Conservation (phyloP, 2,113 vertebrate genomes). For the Oryzias celebensis region DNA sequence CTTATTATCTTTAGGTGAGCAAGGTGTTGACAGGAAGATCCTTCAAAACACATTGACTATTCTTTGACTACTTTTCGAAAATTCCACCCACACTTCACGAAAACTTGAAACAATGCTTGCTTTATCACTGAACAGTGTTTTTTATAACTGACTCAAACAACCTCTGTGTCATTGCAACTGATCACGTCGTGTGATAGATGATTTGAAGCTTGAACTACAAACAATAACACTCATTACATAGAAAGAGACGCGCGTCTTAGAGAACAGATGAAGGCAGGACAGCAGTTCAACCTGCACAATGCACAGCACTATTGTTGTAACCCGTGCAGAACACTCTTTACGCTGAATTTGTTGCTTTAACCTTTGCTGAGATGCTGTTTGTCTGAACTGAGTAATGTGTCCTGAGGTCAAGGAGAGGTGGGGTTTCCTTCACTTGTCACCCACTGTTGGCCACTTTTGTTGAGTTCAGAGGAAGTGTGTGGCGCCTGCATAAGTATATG, state of each 20-base stretch:
- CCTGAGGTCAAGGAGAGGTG: conserved; percentile 43
- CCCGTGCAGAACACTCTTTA: conserved; percentile 34
- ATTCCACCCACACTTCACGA: no score
- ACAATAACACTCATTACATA: conserved; percentile 7
- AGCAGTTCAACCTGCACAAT: conserved; percentile 21
- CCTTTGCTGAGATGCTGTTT: conserved; percentile 56
- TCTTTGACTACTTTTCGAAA: no score
- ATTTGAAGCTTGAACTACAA: not conserved
- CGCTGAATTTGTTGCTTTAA: conserved; percentile 61
- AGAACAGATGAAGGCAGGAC: conserved; percentile 24
- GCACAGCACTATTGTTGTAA: conserved; percentile 39
- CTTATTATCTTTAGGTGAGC: no score
- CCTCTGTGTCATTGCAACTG: no score
- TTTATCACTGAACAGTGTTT: no score
- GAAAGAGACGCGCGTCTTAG: no score
- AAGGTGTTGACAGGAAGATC: no score
- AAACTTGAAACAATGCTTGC: no score
- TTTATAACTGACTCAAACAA: no score
- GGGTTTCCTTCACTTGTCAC: conserved; percentile 24
- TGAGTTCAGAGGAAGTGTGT: conserved; percentile 34
- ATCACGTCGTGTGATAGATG: no score
- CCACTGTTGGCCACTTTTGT: conserved; percentile 12
- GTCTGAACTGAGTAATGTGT: conserved; percentile 47
- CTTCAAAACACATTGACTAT: no score
- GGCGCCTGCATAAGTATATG: conserved; percentile 25